phyloP scores from a whole-genome alignment of 2,888 invertebrate genomes.

The Tuta absoluta region DNA sequence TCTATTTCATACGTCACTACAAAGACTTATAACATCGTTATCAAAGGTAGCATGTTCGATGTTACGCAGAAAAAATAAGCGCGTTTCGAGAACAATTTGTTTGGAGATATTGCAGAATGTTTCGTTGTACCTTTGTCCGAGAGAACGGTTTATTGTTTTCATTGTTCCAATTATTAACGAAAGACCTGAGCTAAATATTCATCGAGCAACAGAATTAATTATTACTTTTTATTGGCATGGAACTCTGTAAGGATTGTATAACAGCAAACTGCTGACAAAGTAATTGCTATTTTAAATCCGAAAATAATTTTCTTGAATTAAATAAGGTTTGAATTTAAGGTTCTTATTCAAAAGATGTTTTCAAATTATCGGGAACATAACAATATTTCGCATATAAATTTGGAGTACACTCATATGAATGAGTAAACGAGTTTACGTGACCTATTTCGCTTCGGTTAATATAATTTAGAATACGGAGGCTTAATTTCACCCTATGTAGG shows the following conservation, averaged over 20 bases:
- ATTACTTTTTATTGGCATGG: background rate
- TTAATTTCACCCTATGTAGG: background rate
- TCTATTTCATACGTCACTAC: background rate
- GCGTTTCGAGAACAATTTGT: background rate
- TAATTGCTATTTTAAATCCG: background rate
- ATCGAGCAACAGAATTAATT: conserved; percentile 8
- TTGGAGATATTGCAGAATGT: conserved; percentile 6
- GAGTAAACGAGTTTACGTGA: conserved; percentile 21
- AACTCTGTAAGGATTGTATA: background rate
- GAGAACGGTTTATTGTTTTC: conserved; percentile 7
- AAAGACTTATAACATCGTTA: background rate
- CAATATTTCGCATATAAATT: conserved; percentile 5
- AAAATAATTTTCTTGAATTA: background rate
- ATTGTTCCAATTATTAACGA: conserved; percentile 15
- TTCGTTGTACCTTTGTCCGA: conserved; percentile 1
- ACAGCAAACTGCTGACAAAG: background rate
- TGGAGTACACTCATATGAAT: background rate
- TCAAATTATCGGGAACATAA: background rate
- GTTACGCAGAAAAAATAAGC: background rate
- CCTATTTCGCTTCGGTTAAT: conserved; percentile 38
- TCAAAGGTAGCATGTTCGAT: background rate
- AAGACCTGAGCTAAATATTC: conserved; percentile 14
- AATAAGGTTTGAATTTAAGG: background rate
- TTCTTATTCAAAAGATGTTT: background rate
- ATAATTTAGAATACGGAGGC: conserved; percentile 31